Base-by-base conservation (phyloP, 2,888 invertebrate species). In the Limnephilus lunatus region DNA sequence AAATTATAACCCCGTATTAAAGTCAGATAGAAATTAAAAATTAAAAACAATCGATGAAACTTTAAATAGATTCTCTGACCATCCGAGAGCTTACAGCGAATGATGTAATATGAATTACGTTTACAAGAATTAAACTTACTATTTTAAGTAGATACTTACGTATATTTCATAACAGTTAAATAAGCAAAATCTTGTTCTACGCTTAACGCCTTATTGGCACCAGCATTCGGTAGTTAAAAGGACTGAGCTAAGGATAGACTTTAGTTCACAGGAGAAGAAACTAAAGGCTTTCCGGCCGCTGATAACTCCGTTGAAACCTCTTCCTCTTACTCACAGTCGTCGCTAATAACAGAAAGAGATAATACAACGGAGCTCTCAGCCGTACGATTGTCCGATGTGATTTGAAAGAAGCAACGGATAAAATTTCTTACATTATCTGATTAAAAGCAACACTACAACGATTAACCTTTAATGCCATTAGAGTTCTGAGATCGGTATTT, bases 401-500 rank as follows among this genome's bases (percentile, higher is more conserved):
- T 86, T 44, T 44, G 44, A 30, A 86, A 48, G 30, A 86, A 86
- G 25, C 85, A n/a, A 35, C 14, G n/a, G 44, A 39, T 39, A 25
- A 85, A 39, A 85, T 19, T 35, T 30, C 85, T 15, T n/a, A 1
- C 25, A 19, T 85, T 85, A 44, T 44, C 85, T 3, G 44, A 44
- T 85, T 85, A 85, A 44, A 44, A 39, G 39, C 85, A 30, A 48
- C 48, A 86, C n/a, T 44, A 44, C n/a, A 44, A 44, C 86, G 48
- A 86, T 48, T 86, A 86, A 48, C 86, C 48, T 86, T 86, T 44
- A 19, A 44, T 5, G n/a, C 44, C 86, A 86, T n/a, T 86, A 30
- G 44, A 44, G 48, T 86, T 44, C 35, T 39, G 83, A 35, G 83
- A 31, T 19, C 35, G 0, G 25, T 83, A 25, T 83, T 83, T 83